Conservation (phyloP, 2,888 invertebrate genomes). For the Phyto melanocephala region DNA sequence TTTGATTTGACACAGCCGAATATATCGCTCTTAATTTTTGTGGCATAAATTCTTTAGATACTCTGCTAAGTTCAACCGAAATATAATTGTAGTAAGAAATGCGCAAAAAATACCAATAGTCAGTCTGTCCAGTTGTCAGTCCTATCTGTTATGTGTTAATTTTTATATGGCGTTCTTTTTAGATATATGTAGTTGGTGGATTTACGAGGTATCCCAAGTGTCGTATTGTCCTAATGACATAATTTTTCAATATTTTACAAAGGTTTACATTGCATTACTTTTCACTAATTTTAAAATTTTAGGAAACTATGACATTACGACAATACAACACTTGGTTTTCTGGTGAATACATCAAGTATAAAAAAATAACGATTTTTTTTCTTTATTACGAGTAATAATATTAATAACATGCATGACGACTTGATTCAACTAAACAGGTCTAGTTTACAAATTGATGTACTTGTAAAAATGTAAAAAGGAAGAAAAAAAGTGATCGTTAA, state of each 20-base stretch:
- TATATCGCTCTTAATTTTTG: not conserved
- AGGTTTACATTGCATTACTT: too few relatives aligned
- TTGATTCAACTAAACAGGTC: conserved; percentile 21
- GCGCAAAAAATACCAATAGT: not conserved
- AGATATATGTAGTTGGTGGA: too few relatives aligned
- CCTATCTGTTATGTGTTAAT: conserved; percentile 55
- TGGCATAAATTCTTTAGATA: not conserved
- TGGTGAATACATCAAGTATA: not conserved
- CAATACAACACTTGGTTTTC: too few relatives aligned
- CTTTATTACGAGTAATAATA: conserved; percentile 10
- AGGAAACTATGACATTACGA: too few relatives aligned
- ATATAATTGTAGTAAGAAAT: not conserved
- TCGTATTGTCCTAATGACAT: too few relatives aligned
- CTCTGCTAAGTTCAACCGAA: not conserved
- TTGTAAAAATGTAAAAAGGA: conserved; percentile 6
- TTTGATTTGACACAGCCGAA: too few relatives aligned
- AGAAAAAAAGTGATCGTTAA: conserved; percentile 21
- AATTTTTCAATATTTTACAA: too few relatives aligned
- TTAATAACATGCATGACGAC: conserved; percentile 41
- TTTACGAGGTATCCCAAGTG: too few relatives aligned
- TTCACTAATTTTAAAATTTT: too few relatives aligned
- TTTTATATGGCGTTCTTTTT: conserved; percentile 31
- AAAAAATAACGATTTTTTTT: not conserved
- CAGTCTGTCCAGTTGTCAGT: not conserved
- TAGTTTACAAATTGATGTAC: conserved; percentile 36